Evolutionary conservation across 2,113 vertebrate species (phyloP), one percentile per base, ranked within the genome.

Genomic region (Etheostoma cragini): DNA sequence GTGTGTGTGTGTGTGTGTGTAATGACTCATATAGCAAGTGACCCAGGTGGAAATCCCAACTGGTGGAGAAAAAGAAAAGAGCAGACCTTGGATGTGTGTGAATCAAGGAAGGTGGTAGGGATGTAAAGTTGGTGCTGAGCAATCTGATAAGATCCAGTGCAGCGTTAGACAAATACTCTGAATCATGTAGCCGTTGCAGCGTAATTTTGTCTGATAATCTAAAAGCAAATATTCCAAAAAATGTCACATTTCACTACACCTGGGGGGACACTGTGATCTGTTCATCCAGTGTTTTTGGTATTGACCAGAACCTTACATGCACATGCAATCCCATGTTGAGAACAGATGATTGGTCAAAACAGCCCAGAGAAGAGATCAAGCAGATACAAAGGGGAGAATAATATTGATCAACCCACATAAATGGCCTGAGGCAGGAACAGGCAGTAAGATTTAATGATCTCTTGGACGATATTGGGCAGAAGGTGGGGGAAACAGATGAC

Each of bases 21-120:
- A 78, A 84, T 87, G 76, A 76, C 46, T 84, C 77, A 85, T 45
- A 56, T 50, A 61, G 80, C 70, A 73, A 72, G 70, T n/a, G 62
- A 83, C 58, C 69, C 75, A 83, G 77, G 60, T 85, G 64, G 57
- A 77, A 77, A 85, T 79, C 61, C 67, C 38, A 64, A 35, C 13
- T 19, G 12, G 56, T n/a, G 47, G 58, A 61, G 58, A 61, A 86
- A 82, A 78, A 63, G 69, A 82, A 80, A 46, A 70, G 60, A 61
- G 50, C 42, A 63, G 76, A 75, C 77, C 69, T 86, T 80, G 65
- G 33, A 38, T 70, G 64, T 80, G 57, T 56, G 5, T 70, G 63
- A 79, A 53, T 84, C 72, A 73, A 0, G 10, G 22, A 61, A 53
- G 58, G 72, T 26, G 75, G 58, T 30, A 4, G 22, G n/a, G 54